Base-by-base conservation (phyloP, 2,113 vertebrate species). In the Rhadina sibilatrix region DNA sequence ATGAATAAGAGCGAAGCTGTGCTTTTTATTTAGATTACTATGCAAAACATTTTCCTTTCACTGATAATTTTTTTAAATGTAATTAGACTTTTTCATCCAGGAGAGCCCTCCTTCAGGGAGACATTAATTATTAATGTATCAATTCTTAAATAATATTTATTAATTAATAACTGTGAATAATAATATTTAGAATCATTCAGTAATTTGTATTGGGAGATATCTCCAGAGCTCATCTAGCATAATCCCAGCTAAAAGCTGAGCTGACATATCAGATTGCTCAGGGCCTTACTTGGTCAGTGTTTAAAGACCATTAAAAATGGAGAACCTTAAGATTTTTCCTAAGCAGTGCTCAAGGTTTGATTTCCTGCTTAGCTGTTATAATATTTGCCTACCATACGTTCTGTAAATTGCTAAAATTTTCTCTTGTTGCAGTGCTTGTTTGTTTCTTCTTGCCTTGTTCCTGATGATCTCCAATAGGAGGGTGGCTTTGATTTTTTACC, bases 21-120 rank as follows among this genome's bases (percentile, higher is more conserved):
- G 61, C 65, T 88, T 95, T 91, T 95, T 85, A 42, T 95, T 95
- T 94, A 71, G 88, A 76, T 94, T 93, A 86, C 70, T 93, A 57
- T 94, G 75, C 90, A 93, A 94, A 78, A 60, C 54, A 44, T 94
- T 93, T 91, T 85, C 31, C 53, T 92, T 85, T 93, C 40, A 49
- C 54, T 80, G 74, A 42, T 90, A 94, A 88, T 85, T 40, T 80
- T 91, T 93, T 83, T 53, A 37, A 94, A 71, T 56, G 37, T 53
- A 90, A 87, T 79, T 87, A 88, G 66, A 85, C 37, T 46, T 91
- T 87, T 84, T 85, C 28, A 92, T 90, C n/a, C 63, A 86, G 75
- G 46, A 94, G 33, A 76, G 15, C n/a, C 37, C 65, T 76, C 53
- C 31, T 83, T 94, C 75, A 85, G 31, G 24, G 70, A 88, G 8